Percentiles rank a stretch among this genome's conserved stretches.
These are phyloP conservation scores for Lagorchestes hirsutus DNA, from an alignment of 2,797 vertebrate species.

Conservation along the genomic window DNA sequence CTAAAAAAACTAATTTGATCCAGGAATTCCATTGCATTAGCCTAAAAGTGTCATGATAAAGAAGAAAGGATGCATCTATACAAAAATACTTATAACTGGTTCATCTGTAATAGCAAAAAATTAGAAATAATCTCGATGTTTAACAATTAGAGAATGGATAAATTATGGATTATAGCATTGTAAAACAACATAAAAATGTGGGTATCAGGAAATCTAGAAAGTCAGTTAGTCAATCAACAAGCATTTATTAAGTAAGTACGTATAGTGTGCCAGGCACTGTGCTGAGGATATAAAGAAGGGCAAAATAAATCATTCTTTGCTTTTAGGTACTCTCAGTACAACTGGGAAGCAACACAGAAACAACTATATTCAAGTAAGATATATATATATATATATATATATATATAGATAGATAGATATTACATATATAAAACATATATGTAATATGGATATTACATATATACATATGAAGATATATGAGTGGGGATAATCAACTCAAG, in stretches of 20 bases:
- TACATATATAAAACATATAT: no score
- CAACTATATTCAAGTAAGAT: not conserved
- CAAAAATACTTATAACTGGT: not conserved
- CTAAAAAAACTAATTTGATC: not conserved
- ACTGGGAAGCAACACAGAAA: not conserved
- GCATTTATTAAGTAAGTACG: not conserved
- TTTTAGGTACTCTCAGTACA: not conserved
- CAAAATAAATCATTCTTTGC: not conserved
- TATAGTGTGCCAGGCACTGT: not conserved
- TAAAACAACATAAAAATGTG: not conserved
- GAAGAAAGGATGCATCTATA: not conserved
- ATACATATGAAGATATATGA: not conserved
- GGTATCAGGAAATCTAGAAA: not conserved
- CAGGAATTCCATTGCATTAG: not conserved
- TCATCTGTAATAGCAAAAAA: not conserved
- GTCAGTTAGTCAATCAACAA: not conserved
- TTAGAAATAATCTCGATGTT: not conserved
- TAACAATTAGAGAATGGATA: not conserved
- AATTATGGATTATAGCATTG: not conserved
- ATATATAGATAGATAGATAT: not conserved
- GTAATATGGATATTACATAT: no score
- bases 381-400: not conserved
- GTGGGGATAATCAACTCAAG: not conserved
- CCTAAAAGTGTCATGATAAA: not conserved
- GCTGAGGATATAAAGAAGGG: not conserved